Evolutionary conservation across 2,888 invertebrate genomes (phyloP).

Genomic region (Diploptera punctata): DNA sequence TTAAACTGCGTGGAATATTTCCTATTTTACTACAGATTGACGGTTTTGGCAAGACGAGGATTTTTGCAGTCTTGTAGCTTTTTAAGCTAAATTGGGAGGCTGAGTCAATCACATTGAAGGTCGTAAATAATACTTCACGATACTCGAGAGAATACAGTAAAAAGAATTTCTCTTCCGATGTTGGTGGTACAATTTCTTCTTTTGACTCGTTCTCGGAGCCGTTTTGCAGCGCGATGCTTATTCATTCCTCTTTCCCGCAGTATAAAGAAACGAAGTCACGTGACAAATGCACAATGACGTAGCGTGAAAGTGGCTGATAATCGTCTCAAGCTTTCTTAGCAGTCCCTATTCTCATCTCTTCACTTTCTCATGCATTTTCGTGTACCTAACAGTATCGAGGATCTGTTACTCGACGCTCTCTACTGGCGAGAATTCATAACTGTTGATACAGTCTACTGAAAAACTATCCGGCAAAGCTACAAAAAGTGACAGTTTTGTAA

Average conservation of each 20-base stretch:
- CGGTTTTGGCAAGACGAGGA: not conserved
- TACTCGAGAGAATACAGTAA: not conserved
- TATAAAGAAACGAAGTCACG: slow-evolving; percentile 28
- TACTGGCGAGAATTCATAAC: not conserved
- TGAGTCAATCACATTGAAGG: not conserved
- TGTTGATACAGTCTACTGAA: not conserved
- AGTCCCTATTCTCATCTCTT: slow-evolving; percentile 9
- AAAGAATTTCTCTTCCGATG: not conserved
- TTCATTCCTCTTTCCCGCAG: not conserved
- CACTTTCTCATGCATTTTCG: not conserved
- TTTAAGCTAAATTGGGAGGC: not conserved
- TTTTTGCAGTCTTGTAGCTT: not conserved
- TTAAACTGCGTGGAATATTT: not conserved
- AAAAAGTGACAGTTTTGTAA: too few species aligned
- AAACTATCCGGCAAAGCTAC: too few species aligned
- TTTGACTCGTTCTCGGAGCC: not conserved
- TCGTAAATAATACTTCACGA: slow-evolving; percentile 17
- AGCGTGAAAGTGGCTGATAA: slow-evolving; percentile 35
- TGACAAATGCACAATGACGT: slow-evolving; percentile 32
- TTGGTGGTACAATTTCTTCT: not conserved
- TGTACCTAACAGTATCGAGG: not conserved
- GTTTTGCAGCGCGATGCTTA: slow-evolving; percentile 11
- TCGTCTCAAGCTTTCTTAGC: slow-evolving; percentile 23
- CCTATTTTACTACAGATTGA: not conserved
- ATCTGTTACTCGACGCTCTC: not conserved